Base-by-base conservation (phyloP, 2,888 invertebrate species). In the Clistopyga incitator region DNA sequence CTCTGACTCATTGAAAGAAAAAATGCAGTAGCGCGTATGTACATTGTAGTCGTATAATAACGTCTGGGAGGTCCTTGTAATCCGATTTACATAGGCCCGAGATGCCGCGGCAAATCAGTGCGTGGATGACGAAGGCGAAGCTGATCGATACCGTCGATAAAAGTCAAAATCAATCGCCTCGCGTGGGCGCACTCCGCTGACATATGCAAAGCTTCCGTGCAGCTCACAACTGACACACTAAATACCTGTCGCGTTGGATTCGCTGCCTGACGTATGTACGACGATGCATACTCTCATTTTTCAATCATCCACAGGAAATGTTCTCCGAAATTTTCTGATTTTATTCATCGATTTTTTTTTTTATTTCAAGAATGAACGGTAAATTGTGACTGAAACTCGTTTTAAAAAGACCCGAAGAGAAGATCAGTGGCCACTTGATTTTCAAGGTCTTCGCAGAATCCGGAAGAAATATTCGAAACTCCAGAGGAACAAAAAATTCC, bases 151-250 rank as follows among this genome's bases (percentile, higher is more conserved):
- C 23, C 23, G 71, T 81, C 71, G 81, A 77, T 81, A 77, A 77
- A 72, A 81, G 34, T 81, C 81, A 81, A 81, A 77, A 77, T 77
- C 81, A 81, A 81, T 81, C 71, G 71, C 8, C 23, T 71, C 47
- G 64, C 71, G 81, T 76, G 77, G 76, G 81, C 71, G 18, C 8
- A 18, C 42, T n/a, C 38, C 71, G 56, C 34, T 56, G 56, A 75
- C 59, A 47, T 47, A 23, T 38, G 45, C 29, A 59, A 77, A 15
- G 71, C 59, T 81, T 77, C 77, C 65, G 65, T 72, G 56, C 52
- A 59, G 38, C 38, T 74, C n/a, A 45, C 25, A 34, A 45, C 18
- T 47, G 23, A 67, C 13, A 6, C 11, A n/a, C n/a, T 34, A 18
- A 29, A 34, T 6, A 61, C 34, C 34, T 34, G 61, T 34, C n/a